A percentile compares a stretch with the other conserved stretches of the same genome.
These are phyloP conservation scores for Neodon shergylaensis DNA, from an alignment of 2,113 vertebrate species.

Conservation along the genomic window DNA sequence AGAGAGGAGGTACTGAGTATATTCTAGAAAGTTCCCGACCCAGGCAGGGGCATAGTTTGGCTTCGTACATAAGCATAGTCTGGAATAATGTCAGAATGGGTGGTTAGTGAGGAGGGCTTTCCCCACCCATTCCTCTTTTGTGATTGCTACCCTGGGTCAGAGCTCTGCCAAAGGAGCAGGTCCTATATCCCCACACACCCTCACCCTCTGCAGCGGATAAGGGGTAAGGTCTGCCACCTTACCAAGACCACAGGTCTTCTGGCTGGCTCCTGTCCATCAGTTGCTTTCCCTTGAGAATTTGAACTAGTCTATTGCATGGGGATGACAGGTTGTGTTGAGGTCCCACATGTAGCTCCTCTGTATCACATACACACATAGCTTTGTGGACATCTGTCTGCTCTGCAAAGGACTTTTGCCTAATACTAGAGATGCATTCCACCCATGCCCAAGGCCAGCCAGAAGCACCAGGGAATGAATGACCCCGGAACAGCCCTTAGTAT, in stretches of 20 bases:
- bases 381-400: neutral
- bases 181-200: neutral
- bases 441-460: neutral
- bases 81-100: neutral
- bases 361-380: neutral
- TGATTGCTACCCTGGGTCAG: neutral
- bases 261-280: neutral
- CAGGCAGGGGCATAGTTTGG: neutral
- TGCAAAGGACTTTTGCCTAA: neutral
- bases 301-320: rapidly evolving
- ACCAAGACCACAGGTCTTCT: neutral
- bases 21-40: neutral
- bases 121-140: neutral
- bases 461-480: too few relatives aligned
- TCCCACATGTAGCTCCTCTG: rapidly evolving
- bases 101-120: rapidly evolving
- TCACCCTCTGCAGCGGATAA: neutral
- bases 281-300: too few relatives aligned
- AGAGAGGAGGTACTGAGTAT: neutral
- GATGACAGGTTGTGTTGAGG: too few relatives aligned
- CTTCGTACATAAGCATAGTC: neutral
- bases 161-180: neutral
- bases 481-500: neutral
- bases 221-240: neutral
- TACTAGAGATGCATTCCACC: too few relatives aligned